Evolutionary conservation across 2,888 invertebrate genomes (phyloP).

Genomic region (Acanthoscelides obtectus): DNA sequence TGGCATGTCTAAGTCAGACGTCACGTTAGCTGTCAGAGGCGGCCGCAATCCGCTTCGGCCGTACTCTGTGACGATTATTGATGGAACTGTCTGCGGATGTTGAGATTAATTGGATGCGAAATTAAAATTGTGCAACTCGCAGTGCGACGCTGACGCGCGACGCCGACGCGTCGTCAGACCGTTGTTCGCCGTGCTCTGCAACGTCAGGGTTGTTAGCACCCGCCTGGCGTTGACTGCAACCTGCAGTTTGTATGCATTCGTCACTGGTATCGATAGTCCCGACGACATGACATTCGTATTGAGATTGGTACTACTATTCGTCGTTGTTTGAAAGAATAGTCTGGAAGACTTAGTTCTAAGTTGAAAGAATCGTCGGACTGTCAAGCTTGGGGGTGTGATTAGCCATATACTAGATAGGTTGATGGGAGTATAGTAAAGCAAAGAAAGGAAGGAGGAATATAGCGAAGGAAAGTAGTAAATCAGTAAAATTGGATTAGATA

Average conservation of each 20-base stretch:
- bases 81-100: neutral
- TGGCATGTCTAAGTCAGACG: neutral
- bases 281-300: no score
- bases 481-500: no score
- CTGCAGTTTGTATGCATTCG: neutral
- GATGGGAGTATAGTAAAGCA: no score
- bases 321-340: no score
- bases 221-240: neutral
- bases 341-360: no score
- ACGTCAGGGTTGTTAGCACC: neutral
- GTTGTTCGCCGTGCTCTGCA: neutral
- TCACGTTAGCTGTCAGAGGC: neutral
- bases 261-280: neutral
- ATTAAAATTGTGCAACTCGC: neutral
- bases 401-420: no score
- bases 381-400: no score
- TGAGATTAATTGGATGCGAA: neutral
- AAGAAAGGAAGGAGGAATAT: no score
- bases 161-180: neutral
- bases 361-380: no score
- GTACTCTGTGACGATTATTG: neutral
- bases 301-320: no score
- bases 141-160: neutral
- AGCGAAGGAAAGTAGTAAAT: no score
- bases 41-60: neutral